Evolutionary conservation across 2,113 vertebrate genomes (phyloP), one percentile per base, ranked within the genome.

Genomic region (Corythoichthys intestinalis): DNA sequence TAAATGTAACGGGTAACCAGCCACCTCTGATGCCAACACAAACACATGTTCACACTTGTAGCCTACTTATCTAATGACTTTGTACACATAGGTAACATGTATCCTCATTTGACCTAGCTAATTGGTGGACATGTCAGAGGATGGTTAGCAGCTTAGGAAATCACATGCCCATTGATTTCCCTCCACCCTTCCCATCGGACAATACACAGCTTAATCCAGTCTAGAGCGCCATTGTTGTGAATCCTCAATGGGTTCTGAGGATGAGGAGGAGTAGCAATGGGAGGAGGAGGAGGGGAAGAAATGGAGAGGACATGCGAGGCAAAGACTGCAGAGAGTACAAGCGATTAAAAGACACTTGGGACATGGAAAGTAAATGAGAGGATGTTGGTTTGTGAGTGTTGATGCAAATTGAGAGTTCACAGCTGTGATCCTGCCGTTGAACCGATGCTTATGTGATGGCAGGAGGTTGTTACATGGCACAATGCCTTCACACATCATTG

Each of bases 71-170:
- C 81, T 85, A 77, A 83, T 81, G 86, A 89, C 88, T 85, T 87
- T 81, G 88, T 64, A 74, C 67, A 70, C n/a, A 13, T 63, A 69
- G 82, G 81, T 63, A 83, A 86, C 82, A 85, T 86, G n/a, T n/a
- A 84, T 87, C 84, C 77, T 83, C 67, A n/a, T 81, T 85, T 86
- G 82, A 87, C 88, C 82, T 59, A 68, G 76, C 85, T 89, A 89
- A 89, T 89, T 88, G 86, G 86, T 73, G 5, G 76, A 83, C 66
- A 17, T 86, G 85, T 88, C 86, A 62, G 82, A 73, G 81, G 83
- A 87, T 86, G 82, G 85, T 88, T 87, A 87, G 85, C 79, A 72
- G 88, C 87, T 89, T 87, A 90, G 83, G 83, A 86, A 88, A 87
- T 86, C 79, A 85, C 88, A 85, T 86, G 73, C 81, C 83, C 81